Evolutionary conservation across 1,140 invertebrate genomes (phyloP).

Genomic region (Heliconius hewitsoni): DNA sequence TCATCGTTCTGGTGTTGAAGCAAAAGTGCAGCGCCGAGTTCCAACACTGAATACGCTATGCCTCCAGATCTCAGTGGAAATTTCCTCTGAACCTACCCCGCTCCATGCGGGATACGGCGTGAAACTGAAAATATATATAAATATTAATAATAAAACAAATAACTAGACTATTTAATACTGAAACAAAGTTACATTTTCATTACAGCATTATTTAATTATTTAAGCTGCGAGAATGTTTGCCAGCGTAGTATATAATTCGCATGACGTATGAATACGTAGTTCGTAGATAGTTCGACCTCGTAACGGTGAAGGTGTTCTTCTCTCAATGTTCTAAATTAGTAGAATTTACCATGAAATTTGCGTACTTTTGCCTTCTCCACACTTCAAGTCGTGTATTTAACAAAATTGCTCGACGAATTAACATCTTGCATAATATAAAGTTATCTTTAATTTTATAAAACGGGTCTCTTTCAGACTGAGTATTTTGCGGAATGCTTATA

Average conservation of each 20-base stretch:
- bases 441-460: neutral
- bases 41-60: no score
- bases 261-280: neutral
- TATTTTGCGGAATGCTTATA: neutral
- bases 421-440: neutral
- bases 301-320: slow-evolving; percentile 5
- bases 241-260: neutral
- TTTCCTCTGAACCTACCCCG: no score
- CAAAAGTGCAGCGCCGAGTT: no score
- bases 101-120: no score
- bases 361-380: slow-evolving; percentile 5
- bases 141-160: neutral
- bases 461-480: neutral
- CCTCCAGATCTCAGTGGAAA: no score
- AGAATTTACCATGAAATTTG: slow-evolving; percentile 3
- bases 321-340: neutral
- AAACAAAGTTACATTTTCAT: neutral
- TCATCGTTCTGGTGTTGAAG: no score
- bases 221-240: neutral
- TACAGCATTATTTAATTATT: slow-evolving; percentile 1
- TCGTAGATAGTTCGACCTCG: slow-evolving; percentile 10
- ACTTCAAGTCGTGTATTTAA: neutral
- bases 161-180: neutral
- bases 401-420: neutral
- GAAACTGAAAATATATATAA: no score